A percentile compares a stretch with the other conserved stretches of the same genome.
phyloP scores from a whole-genome alignment of 1,140 invertebrate species.

The Bombus polaris region DNA sequence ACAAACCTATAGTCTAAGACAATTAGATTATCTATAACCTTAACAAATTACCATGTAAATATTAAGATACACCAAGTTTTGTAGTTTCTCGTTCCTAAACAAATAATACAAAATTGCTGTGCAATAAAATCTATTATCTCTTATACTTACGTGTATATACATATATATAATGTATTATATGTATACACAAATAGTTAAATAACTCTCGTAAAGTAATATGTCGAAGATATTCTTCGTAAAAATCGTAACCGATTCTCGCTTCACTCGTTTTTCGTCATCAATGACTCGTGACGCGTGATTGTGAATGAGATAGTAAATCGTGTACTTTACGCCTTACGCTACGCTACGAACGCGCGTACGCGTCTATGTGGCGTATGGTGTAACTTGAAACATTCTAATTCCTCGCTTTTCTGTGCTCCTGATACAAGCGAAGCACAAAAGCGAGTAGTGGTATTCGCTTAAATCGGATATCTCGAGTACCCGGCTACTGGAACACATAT shows the following conservation, averaged over 20 bases:
- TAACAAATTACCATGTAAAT: too few species aligned
- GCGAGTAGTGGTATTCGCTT: conserved; percentile 71
- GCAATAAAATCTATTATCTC: background rate
- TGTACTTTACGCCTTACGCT: background rate
- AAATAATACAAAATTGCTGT: background rate
- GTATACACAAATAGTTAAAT: background rate
- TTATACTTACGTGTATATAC: background rate
- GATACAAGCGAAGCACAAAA: conserved; percentile 67
- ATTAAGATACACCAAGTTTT: too few species aligned
- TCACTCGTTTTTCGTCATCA: background rate
- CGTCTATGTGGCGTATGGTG: background rate
- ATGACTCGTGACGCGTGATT: background rate
- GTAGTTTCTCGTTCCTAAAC: too few species aligned
- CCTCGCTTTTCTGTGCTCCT: conserved; percentile 57
- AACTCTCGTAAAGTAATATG: background rate
- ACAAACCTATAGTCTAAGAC: background rate
- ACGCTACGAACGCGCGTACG: background rate
- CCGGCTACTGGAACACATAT: too few species aligned
- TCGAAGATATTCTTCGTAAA: background rate
- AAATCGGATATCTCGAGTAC: too few species aligned
- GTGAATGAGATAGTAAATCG: background rate
- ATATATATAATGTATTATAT: background rate
- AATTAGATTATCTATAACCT: background rate
- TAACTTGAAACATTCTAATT: conserved; percentile 17
- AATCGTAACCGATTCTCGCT: background rate